Conservation (phyloP, 2,797 vertebrate species). For the Buceros bicornis region DNA sequence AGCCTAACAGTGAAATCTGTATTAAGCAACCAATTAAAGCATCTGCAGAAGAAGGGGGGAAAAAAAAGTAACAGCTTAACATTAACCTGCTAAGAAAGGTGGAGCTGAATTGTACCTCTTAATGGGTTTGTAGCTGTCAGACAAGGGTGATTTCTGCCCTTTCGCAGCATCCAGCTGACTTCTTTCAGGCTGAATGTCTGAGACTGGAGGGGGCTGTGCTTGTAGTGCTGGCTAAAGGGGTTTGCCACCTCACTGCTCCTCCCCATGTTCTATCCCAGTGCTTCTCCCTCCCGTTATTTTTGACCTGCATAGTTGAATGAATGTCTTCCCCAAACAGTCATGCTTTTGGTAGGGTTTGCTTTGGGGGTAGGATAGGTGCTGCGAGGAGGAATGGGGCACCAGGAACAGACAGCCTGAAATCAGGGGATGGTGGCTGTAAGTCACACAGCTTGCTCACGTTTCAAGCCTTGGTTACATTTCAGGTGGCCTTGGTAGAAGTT, state of each 20-base stretch:
- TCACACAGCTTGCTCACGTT: neutral
- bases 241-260: neutral
- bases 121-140: neutral
- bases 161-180: neutral
- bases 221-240: neutral
- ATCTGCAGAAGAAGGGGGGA: neutral
- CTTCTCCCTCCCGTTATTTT: neutral
- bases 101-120: neutral
- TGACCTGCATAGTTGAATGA: neutral
- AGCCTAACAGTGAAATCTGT: neutral
- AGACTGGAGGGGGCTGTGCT: rapidly evolving
- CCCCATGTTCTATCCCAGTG: rapidly evolving
- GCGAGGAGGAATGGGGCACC: neutral
- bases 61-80: neutral
- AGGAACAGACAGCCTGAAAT: neutral
- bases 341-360: rapidly evolving
- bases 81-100: neutral
- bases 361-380: neutral
- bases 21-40: neutral
- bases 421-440: neutral
- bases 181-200: neutral
- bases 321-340: neutral
- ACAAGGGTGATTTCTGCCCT: neutral
- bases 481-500: neutral
- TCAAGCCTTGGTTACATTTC: neutral